These are phyloP conservation scores for Platalea minor DNA, from an alignment of 2,797 vertebrate species.

Conservation along the genomic window DNA sequence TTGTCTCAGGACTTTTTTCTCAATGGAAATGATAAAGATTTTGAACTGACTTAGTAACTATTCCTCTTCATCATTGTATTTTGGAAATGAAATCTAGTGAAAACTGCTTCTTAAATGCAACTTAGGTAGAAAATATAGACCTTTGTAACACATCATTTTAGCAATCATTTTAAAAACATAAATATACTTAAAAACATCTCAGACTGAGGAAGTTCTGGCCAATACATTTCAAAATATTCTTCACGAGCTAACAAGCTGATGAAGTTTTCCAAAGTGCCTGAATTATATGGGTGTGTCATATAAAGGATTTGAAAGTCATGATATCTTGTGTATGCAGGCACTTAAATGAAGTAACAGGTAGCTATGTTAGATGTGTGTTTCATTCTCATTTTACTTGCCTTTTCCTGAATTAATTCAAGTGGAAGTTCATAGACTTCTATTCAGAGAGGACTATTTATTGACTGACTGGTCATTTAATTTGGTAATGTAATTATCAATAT, in stretches of 20 bases:
- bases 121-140: not conserved
- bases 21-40: not conserved
- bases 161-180: not conserved
- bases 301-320: not conserved
- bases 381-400: not conserved
- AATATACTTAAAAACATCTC: not conserved
- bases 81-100: not conserved
- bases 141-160: not conserved
- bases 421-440: not conserved
- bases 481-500: not conserved
- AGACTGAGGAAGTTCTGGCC: not conserved
- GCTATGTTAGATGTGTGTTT: not conserved
- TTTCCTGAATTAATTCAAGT: not conserved
- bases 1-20: not conserved
- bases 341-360: not conserved
- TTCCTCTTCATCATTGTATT: not conserved
- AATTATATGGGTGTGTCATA: not conserved
- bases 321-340: not conserved
- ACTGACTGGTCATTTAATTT: not conserved
- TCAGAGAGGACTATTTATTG: not conserved
- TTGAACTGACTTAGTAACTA: not conserved
- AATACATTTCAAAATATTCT: not conserved
- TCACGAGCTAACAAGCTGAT: not conserved
- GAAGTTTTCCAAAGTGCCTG: not conserved
- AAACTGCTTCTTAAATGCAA: not conserved